Evolutionary conservation across 2,888 invertebrate species (phyloP).

Genomic region (Idaea biselata): DNA sequence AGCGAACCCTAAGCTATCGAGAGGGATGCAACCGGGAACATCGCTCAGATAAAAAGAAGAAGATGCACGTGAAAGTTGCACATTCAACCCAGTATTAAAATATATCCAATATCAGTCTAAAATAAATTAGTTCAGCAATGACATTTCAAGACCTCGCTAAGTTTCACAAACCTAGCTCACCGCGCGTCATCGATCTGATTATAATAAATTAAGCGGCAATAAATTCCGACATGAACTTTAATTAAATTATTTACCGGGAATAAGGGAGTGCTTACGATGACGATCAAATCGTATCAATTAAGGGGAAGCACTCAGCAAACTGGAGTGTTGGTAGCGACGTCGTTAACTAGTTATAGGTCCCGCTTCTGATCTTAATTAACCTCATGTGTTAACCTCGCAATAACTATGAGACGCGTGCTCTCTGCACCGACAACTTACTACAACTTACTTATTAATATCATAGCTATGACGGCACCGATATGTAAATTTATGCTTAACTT

Average conservation of each 20-base stretch:
- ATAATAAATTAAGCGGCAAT: constrained; percentile 33
- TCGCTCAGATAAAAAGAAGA: no score
- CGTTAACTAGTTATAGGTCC: constrained; percentile 67
- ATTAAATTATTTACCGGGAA: constrained; percentile 54
- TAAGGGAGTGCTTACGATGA: constrained; percentile 58
- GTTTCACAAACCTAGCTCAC: background rate
- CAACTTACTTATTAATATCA: constrained; percentile 63
- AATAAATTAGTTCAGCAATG: background rate
- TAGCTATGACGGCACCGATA: constrained; percentile 53
- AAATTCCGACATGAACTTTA: constrained; percentile 51
- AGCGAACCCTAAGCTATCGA: no score
- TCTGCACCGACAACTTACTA: constrained; percentile 50
- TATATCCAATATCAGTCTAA: background rate
- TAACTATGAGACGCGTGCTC: constrained; percentile 61
- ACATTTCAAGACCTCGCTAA: background rate
- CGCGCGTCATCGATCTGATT: constrained; percentile 4
- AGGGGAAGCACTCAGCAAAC: constrained; percentile 63
- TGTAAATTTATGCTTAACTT: constrained; percentile 68
- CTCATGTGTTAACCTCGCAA: constrained; percentile 73
- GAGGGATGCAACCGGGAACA: no score
- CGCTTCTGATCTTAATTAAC: constrained; percentile 76
- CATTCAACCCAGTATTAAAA: no score
- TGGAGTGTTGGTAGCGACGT: constrained; percentile 56
- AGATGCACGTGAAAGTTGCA: background rate
- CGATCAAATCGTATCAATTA: constrained; percentile 76